Conservation (phyloP, 2,113 vertebrate species). For the Oceanites oceanicus region DNA sequence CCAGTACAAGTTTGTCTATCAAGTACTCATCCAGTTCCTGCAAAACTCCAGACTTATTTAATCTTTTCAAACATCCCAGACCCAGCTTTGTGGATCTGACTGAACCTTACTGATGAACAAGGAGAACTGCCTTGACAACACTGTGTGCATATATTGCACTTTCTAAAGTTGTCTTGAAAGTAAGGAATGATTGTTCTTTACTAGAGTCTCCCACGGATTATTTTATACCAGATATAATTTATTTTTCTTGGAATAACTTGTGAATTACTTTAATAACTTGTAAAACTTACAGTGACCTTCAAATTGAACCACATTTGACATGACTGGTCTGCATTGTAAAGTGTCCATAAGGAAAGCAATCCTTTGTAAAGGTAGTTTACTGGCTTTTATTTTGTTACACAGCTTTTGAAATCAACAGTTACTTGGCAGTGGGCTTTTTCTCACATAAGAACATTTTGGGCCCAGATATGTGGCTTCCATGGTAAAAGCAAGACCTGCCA, state of each 20-base stretch:
- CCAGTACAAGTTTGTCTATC: conserved; percentile 95
- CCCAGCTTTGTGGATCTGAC: conserved; percentile 3
- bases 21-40: conserved; percentile 92
- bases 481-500: background rate
- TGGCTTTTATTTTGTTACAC: background rate
- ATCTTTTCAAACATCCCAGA: conserved; percentile 5
- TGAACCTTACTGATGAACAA: conserved; percentile 4
- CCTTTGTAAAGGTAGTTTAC: background rate
- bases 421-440: background rate
- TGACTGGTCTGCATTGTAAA: conserved; percentile 71
- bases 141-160: background rate
- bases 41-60: conserved; percentile 94
- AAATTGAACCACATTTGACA: conserved; percentile 61
- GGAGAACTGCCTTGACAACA: conserved; percentile 28
- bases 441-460: background rate
- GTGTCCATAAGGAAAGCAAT: background rate
- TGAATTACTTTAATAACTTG: conserved; percentile 64
- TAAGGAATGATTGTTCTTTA: conserved; percentile 37
- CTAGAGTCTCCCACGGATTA: conserved; percentile 34
- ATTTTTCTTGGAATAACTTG: conserved; percentile 74
- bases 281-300: conserved; percentile 22
- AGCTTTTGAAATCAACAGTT: conserved; percentile 3
- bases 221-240: conserved; percentile 82
- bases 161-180: conserved; percentile 20
- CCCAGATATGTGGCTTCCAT: background rate